A percentile compares a stretch with the other conserved stretches of the same genome.
Conservation (phyloP, 2,797 vertebrate species). For the Macropus fuliginosus region DNA sequence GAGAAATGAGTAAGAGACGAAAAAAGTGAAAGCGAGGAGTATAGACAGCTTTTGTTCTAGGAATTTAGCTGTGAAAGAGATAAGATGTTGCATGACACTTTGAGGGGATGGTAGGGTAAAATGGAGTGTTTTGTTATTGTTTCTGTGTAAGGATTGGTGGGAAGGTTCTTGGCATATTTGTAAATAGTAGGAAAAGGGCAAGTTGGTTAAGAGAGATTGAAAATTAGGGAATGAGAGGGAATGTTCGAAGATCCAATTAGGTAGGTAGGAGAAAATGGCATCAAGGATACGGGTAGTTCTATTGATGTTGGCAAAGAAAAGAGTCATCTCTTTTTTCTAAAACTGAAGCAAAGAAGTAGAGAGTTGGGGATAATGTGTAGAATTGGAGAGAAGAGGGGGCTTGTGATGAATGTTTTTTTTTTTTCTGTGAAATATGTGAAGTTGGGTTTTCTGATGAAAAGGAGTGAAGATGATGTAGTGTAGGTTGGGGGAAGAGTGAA, state of each 20-base stretch:
- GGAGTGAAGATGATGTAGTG: not conserved
- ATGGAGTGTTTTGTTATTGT: not conserved
- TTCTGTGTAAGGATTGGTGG: not conserved
- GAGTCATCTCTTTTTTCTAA: not conserved
- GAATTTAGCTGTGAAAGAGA: not conserved
- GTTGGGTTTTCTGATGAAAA: not conserved
- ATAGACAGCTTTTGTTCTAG: not conserved
- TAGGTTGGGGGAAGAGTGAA: not conserved
- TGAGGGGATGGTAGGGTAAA: not conserved
- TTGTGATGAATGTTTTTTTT: not conserved
- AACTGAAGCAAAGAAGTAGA: not conserved
- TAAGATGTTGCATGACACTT: not conserved
- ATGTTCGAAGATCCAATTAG: not conserved
- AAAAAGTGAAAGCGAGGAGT: not conserved
- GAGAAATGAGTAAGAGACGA: not conserved
- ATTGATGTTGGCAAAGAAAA: not conserved
- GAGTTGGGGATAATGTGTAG: not conserved
- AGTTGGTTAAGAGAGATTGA: not conserved
- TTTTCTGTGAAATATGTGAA: not conserved
- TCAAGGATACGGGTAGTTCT: not conserved
- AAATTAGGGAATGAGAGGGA: not conserved
- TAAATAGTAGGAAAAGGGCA: not conserved
- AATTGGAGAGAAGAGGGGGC: not conserved
- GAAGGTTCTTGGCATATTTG: not conserved
- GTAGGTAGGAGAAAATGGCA: not conserved